Base-by-base conservation (phyloP, 2,113 vertebrate genomes). In the Corynorhinus townsendii region DNA sequence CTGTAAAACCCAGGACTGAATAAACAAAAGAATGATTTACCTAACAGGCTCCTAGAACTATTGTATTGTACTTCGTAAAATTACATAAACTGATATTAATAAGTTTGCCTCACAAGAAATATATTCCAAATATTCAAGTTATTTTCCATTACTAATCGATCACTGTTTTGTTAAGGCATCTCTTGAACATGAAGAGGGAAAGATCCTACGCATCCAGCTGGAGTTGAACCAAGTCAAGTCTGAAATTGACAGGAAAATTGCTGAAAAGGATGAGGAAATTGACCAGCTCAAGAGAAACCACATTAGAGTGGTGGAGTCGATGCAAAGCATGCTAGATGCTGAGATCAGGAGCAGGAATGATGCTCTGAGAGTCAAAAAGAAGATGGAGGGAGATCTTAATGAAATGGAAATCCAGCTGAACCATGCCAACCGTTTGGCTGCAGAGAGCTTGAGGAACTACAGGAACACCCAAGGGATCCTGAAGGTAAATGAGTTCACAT, bases 281-380 rank as follows among this genome's bases (percentile, higher is more conserved):
- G 98, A 97, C 6, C 97, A 98, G 97, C 95, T 98, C 81, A 99
- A 98, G 98, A 99, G 98, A 71, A 97, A 97, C 86, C 96, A 97
- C 38, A 83, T 98, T 71, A 98, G 98, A 94, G 30, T 98, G 0
- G 96, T 98, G 24, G 99, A 99, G 93, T 84, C 98, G 0, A 98
- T 99, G 98, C 98, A 99, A 95, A 98, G 96, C 95, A 98, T 97
- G 0, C 88, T 99, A 89, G 98, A 98, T 0, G 97, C 98, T 0
- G 98, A 98, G 93, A 96, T 98, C 73, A 97, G 98, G 77, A 98
- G 98, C 98, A 98, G 98, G 71, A 98, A 98, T 6, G 98, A 98
- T 66, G 98, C 98, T 33, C 90, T 99, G 20, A 97, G 99, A 14
- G 64, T 99, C 76, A 99, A 99, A 97, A 99, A 99, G 92, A 99